Conservation (phyloP, 2,797 vertebrate species). For the Halcyon leucocephala region DNA sequence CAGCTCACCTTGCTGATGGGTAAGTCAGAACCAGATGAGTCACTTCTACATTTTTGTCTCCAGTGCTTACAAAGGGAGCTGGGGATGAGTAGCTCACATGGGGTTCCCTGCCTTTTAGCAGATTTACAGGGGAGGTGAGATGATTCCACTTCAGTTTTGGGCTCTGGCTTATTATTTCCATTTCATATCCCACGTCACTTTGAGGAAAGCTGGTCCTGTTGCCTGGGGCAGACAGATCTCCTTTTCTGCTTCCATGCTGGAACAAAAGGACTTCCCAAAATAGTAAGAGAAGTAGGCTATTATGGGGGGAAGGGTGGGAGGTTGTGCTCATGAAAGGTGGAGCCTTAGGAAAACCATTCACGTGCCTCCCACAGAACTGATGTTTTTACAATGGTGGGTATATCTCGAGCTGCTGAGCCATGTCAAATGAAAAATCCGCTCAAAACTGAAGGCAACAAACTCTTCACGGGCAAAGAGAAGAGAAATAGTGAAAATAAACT, state of each 20-base stretch:
- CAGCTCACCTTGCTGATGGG: neutral
- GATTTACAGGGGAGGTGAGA: neutral
- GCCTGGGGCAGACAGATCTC: neutral
- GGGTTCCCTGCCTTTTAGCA: neutral
- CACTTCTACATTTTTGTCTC: neutral
- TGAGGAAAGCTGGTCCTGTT: neutral
- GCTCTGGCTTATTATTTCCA: neutral
- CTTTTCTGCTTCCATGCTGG: neutral
- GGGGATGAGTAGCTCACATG: neutral
- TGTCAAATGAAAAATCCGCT: neutral
- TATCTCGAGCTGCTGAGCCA: neutral
- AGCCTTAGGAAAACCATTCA: neutral
- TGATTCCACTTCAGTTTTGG: neutral
- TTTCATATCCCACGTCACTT: neutral
- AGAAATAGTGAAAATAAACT: neutral
- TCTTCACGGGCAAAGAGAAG: neutral
- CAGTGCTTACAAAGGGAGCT: neutral
- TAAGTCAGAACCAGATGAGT: neutral
- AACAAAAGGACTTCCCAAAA: neutral
- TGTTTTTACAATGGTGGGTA: neutral
- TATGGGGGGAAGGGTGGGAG: neutral
- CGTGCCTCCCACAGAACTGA: neutral
- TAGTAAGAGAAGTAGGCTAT: neutral
- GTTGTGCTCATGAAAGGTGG: neutral
- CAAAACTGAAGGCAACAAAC: neutral